Conservation (phyloP, 2,113 vertebrate genomes). For the Bufo gargarizans region DNA sequence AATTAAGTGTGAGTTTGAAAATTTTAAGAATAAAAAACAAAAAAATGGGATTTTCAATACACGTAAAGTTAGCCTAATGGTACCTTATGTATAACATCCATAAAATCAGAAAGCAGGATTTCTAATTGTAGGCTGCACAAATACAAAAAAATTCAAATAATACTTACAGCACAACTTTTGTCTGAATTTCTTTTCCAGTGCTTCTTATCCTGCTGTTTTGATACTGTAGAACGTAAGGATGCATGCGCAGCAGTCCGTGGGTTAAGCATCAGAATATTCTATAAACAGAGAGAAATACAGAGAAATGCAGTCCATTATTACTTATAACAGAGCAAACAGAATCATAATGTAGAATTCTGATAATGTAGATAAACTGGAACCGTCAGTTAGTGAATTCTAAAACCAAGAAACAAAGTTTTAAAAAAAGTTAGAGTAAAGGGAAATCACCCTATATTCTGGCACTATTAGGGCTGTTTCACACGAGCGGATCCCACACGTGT, state of each 20-base stretch:
- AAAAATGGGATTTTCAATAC: too few species aligned
- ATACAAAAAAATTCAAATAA: neutral
- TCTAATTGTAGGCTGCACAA: neutral
- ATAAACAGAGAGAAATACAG: neutral
- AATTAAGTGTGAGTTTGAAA: too few species aligned
- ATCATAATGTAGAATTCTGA: neutral
- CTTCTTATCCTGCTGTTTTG: slow-evolving; percentile 85
- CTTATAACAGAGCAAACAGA: neutral
- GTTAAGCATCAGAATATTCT: slow-evolving; percentile 86
- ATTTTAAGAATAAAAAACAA: too few species aligned
- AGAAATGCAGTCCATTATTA: neutral
- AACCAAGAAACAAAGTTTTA: neutral
- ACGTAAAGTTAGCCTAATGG: neutral
- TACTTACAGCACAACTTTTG: slow-evolving; percentile 82
- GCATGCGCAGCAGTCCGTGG: slow-evolving; percentile 79
- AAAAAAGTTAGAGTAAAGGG: neutral
- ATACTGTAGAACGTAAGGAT: slow-evolving; percentile 79
- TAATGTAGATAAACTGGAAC: neutral
- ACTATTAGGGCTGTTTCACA: too few species aligned
- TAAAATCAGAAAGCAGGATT: neutral
- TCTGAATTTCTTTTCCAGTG: slow-evolving; percentile 90
- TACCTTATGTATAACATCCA: neutral
- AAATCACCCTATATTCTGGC: too few species aligned
- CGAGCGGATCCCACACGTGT: too few species aligned
- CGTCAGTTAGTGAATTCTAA: neutral